Percentiles rank a stretch among this genome's conserved stretches.
Conservation (phyloP, 92 coral and sea anemone genomes). For the Blastomussa wellsi region DNA sequence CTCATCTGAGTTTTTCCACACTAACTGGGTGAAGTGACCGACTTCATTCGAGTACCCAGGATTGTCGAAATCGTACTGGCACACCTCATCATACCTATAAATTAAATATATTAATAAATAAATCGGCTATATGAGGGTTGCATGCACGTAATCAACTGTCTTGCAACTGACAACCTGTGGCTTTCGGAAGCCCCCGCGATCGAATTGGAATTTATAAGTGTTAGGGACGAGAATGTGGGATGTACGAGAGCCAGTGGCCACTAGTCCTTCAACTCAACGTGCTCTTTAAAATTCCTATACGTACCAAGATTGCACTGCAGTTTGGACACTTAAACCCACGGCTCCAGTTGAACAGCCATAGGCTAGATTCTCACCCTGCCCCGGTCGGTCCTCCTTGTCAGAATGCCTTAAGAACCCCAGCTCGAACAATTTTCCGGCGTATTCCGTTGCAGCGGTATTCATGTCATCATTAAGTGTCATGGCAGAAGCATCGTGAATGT, state of each 20-base stretch:
- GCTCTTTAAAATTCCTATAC: too few species aligned
- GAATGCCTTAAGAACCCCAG: constrained; percentile 31
- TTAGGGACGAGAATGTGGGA: too few species aligned
- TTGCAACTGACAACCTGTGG: too few species aligned
- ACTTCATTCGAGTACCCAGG: neutral
- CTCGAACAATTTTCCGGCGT: constrained; percentile 42
- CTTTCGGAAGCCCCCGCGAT: too few species aligned
- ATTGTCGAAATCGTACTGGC: constrained; percentile 8
- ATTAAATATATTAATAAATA: neutral
- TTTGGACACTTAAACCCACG: constrained; percentile 15
- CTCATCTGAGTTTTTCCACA: constrained; percentile 27
- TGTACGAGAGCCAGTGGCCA: too few species aligned
- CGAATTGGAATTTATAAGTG: too few species aligned
- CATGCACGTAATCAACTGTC: too few species aligned
- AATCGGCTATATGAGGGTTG: too few species aligned
- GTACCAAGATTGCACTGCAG: constrained; percentile 30
- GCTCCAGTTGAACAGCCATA: constrained; percentile 41
- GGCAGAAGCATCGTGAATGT: constrained; percentile 51
- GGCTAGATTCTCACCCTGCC: constrained; percentile 59
- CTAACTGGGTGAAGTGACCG: constrained; percentile 39
- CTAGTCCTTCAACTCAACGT: too few species aligned
- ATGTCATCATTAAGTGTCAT: constrained; percentile 22
- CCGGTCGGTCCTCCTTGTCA: constrained; percentile 19
- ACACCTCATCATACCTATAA: constrained; percentile 43
- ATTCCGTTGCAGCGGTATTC: constrained; percentile 28